Base-by-base conservation (phyloP, 2,797 vertebrate species). In the Falco cherrug region DNA sequence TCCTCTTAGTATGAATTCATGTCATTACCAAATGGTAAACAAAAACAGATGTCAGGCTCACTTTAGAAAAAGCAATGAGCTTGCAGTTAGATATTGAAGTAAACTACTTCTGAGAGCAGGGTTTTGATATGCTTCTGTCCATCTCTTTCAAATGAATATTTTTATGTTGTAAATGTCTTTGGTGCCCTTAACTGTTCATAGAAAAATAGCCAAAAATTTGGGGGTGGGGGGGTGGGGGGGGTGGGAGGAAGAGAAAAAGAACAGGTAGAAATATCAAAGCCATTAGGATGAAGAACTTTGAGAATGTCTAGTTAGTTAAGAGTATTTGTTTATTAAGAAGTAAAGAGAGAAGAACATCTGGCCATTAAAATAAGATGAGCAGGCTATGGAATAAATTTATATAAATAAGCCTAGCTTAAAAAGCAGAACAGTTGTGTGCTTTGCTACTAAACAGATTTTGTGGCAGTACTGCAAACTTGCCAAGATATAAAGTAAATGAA, bases 301-400 rank as follows among this genome's bases (percentile, higher is more conserved):
- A 77, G 71, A 77, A 89, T 64, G 37, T 94, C 48, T 96, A 47
- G 80, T 92, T 95, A 77, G 92, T 95, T 95, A 89, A 91, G 82
- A 70, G 67, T 91, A 78, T 93, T 95, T 93, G 91, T 95, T 93
- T 96, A 89, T 95, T 95, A 94, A 92, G 86, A 93, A 93, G 75
- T 79, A 61, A 94, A 93, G 83, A 96, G 90, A 95, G 93, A 94
- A 90, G 96, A 97, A 97, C 94, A 96, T 97, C 97, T 97, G 96
- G 94, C 86, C 94, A 85, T 95, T 95, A 95, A 95, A 96, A 92
- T 89, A 95, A 95, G 95, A 95, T 67, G 92, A 95, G 78, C 90
- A 85, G 86, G 84, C 74, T 90, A 87, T 87, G 93, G 95, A 97
- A 96, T 96, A 90, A 83, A 95, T 96, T 93, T 93, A 95, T 97